These are phyloP conservation scores for Anthopleura sola DNA, from an alignment of 64 coral and sea anemone genomes.

Conservation along the genomic window DNA sequence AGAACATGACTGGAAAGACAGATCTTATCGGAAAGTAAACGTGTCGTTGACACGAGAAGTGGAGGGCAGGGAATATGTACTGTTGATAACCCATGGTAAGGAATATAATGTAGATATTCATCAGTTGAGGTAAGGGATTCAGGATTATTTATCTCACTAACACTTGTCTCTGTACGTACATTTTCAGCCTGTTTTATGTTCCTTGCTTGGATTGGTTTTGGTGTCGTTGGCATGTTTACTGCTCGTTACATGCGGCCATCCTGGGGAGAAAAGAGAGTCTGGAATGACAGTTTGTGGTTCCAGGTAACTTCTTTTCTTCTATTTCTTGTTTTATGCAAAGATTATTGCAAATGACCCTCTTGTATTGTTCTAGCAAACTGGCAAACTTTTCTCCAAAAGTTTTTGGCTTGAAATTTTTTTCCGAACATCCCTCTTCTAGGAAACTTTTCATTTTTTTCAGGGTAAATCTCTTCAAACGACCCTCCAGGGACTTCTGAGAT, in stretches of 20 bases:
- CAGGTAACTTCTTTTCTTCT: conserved; percentile 23
- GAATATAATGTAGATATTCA: neutral
- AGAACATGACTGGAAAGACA: conserved; percentile 2
- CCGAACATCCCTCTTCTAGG: too few species aligned
- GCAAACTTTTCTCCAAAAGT: too few species aligned
- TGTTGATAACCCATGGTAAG: conserved; percentile 10
- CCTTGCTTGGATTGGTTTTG: conserved; percentile 73
- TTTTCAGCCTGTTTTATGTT: conserved; percentile 53
- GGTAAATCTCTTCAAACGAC: too few species aligned
- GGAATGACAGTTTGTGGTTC: conserved; percentile 59
- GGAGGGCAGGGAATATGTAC: neutral
- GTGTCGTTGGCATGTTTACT: conserved; percentile 71
- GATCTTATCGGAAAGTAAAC: neutral
- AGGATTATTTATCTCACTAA: too few species aligned
- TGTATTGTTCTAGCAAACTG: too few species aligned
- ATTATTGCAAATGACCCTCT: too few species aligned
- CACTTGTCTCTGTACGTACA: neutral
- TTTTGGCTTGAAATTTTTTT: too few species aligned
- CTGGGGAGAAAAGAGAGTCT: conserved; percentile 54
- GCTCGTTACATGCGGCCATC: conserved; percentile 70
- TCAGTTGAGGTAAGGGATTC: too few species aligned
- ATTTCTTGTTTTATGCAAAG: too few species aligned
- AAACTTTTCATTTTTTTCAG: too few species aligned
- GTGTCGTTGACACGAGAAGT: neutral
- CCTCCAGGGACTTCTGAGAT: too few species aligned